A percentile compares a stretch with the other conserved stretches of the same genome.
These are phyloP conservation scores for Xiphophorus hellerii DNA, from an alignment of 2,113 vertebrate genomes.

Conservation along the genomic window DNA sequence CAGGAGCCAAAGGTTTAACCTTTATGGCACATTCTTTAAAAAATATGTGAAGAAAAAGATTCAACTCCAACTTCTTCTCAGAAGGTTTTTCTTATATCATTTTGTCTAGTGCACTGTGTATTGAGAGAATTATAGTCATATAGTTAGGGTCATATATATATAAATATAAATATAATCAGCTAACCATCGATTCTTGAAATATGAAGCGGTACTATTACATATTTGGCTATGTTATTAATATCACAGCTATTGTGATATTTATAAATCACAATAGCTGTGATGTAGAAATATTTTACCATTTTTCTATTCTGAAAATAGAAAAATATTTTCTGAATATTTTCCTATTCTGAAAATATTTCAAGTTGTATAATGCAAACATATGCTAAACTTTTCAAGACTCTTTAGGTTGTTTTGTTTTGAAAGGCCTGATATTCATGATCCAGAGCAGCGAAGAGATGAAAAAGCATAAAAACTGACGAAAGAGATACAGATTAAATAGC, in stretches of 20 bases:
- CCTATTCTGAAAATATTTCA: too few relatives aligned
- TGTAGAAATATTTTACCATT: too few relatives aligned
- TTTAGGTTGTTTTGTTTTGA: not conserved
- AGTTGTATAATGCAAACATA: too few relatives aligned
- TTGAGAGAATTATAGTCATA: not conserved
- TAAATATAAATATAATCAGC: too few relatives aligned
- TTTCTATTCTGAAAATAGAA: too few relatives aligned
- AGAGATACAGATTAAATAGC: not conserved
- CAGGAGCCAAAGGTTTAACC: conserved; percentile 39
- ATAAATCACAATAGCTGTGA: too few relatives aligned
- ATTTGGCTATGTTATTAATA: too few relatives aligned
- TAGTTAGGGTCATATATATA: too few relatives aligned
- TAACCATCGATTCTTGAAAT: not conserved
- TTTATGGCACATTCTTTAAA: conserved; percentile 38
- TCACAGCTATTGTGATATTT: too few relatives aligned
- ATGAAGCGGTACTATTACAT: not conserved
- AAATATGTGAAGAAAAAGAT: not conserved
- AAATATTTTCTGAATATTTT: too few relatives aligned
- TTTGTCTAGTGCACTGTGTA: not conserved
- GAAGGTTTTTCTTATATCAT: not conserved
- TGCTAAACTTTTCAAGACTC: not conserved
- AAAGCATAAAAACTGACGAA: not conserved
- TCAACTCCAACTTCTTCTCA: not conserved
- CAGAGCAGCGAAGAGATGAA: conserved; percentile 3
- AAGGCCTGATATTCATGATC: not conserved